A percentile compares a stretch with the other conserved stretches of the same genome.
These are phyloP conservation scores for Natator depressus DNA, from an alignment of 2,113 vertebrate genomes.

Conservation along the genomic window DNA sequence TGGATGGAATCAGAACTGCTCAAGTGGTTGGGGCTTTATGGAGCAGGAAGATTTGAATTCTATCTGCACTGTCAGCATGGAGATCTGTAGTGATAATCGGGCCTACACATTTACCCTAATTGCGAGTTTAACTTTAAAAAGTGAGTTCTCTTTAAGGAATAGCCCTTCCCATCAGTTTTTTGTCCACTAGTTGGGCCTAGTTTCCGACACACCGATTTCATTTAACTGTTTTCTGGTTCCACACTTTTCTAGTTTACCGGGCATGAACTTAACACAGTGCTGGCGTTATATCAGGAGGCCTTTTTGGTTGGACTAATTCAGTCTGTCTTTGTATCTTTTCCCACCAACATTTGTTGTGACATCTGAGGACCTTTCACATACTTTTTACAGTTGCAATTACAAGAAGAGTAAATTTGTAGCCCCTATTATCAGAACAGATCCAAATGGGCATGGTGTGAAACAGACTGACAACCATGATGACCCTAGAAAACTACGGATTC, in stretches of 20 bases:
- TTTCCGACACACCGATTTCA: not conserved
- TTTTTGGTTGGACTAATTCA: not conserved
- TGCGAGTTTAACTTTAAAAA: not conserved
- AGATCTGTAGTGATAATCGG: not conserved
- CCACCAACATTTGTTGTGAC: not conserved
- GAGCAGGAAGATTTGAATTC: conserved; percentile 21
- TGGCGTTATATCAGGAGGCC: not conserved
- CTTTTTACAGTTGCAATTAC: not conserved
- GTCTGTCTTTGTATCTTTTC: not conserved
- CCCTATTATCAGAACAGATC: not conserved
- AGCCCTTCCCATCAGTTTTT: not conserved
- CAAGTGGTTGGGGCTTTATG: conserved; percentile 2
- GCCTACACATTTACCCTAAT: not conserved
- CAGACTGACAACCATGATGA: not conserved
- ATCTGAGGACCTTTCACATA: not conserved
- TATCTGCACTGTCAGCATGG: conserved; percentile 33
- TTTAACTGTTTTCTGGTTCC: not conserved
- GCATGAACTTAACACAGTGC: not conserved
- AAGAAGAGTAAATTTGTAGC: not conserved
- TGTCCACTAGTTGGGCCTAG: not conserved
- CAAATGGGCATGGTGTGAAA: conserved; percentile 19
- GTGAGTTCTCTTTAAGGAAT: not conserved
- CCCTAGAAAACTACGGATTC: conserved; percentile 7
- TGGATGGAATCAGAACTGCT: not conserved
- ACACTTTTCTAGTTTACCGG: not conserved